Evolutionary conservation across 2,888 invertebrate genomes (phyloP).

Genomic region (Chesias legatella): DNA sequence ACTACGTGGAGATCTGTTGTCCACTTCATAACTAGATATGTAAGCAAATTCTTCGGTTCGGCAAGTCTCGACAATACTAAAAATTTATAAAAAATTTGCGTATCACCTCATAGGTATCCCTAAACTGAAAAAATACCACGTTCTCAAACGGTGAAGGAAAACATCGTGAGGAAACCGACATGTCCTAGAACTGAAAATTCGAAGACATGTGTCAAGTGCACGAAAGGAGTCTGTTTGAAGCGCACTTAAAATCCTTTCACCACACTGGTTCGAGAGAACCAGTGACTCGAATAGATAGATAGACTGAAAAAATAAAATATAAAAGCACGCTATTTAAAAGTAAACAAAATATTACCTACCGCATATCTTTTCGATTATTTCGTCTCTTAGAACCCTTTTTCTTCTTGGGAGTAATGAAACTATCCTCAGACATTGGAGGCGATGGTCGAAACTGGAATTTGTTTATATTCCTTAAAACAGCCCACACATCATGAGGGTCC

Average conservation of each 20-base stretch:
- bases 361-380: constrained; percentile 42
- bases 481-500: constrained; percentile 57
- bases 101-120: too few relatives aligned
- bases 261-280: too few relatives aligned
- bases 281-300: too few relatives aligned
- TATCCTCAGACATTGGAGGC: constrained; percentile 56
- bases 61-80: constrained; percentile 57
- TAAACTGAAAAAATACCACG: too few relatives aligned
- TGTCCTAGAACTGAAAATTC: too few relatives aligned
- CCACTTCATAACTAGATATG: constrained; percentile 53
- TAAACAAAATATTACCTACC: constrained; percentile 34
- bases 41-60: constrained; percentile 61
- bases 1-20: constrained; percentile 36
- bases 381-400: constrained; percentile 36
- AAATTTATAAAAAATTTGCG: constrained; percentile 23
- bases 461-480: constrained; percentile 61
- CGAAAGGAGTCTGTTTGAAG: too few relatives aligned
- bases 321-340: too few relatives aligned
- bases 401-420: constrained; percentile 39
- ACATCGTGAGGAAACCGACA: too few relatives aligned
- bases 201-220: too few relatives aligned
- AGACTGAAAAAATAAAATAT: too few relatives aligned
- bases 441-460: constrained; percentile 58
- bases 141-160: too few relatives aligned
- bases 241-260: too few relatives aligned